Base-by-base conservation (phyloP, 2,797 vertebrate genomes). In the Columba guinea region DNA sequence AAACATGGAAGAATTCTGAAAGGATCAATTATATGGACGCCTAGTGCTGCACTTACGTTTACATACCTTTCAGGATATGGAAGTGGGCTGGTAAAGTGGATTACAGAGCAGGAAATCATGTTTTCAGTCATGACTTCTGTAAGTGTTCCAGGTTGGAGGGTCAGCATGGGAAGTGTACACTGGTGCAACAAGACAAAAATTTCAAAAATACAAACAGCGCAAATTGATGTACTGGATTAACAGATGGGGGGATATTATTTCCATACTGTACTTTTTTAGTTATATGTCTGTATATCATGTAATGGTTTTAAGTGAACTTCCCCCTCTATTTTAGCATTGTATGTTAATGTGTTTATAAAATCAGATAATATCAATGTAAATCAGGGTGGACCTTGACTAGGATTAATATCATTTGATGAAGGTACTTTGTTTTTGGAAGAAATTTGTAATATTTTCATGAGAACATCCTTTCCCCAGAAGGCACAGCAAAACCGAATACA, bases 1-100 rank as follows among this genome's bases (percentile, higher is more conserved):
- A 98, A 99, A 99, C 98, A 98, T 99, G 97, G 99, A 99, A 96
- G 98, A 98, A 98, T 99, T 99, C 93, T 99, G 97, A 99, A 89
- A 96, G 98, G 98, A 98, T 97, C 98, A 96, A 97, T 99, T 96
- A 73, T 95, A 97, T 68, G 97, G 96, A 98, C 97, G 67, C 96
- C 97, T 97, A 97, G 97, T 97, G 97, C 97, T 98, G 98, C 98
- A 98, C 98, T 98, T 98, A 97, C 94, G 97, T 98, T 98, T 98
- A 97, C 98, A 98, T 97, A 95, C 97, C 97, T 98, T 98, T 98
- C 97, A 98, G 97, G 97, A 98, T 98, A 93, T 93, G 96, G 97
- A 98, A 97, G 93, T 97, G 97, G 97, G 98, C 97, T 98, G 97
- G 97, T 98, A 94, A 97, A 97, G 97, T 98, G 97, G 95, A 97